phyloP scores from a whole-genome alignment of 1,140 invertebrate genomes.

The Drosophila prosaltans region DNA sequence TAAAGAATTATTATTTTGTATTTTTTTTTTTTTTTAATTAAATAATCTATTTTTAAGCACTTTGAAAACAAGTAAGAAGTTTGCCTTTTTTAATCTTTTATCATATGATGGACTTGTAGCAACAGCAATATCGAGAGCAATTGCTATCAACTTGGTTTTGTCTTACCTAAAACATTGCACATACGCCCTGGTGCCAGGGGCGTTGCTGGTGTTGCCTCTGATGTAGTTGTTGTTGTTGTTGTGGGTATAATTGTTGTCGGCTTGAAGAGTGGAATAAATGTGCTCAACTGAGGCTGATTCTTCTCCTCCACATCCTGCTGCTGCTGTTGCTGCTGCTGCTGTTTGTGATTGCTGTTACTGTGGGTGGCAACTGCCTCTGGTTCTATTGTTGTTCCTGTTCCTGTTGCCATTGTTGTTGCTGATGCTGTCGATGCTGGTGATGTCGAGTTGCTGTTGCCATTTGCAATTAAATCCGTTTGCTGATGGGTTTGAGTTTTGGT shows the following conservation, averaged over 20 bases:
- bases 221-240: slow-evolving; percentile 31
- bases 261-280: slow-evolving; percentile 55
- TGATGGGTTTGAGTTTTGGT: slow-evolving; percentile 37
- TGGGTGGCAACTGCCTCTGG: slow-evolving; percentile 37
- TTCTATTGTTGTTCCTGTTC: slow-evolving; percentile 37
- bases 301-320: slow-evolving; percentile 27
- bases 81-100: neutral
- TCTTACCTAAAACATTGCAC: slow-evolving; percentile 81
- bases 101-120: slow-evolving; percentile 1
- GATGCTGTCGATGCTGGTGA: slow-evolving; percentile 43
- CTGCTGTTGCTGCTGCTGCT: slow-evolving; percentile 36
- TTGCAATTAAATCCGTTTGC: slow-evolving; percentile 80
- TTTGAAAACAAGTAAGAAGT: neutral
- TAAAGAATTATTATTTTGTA: neutral
- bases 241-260: slow-evolving; percentile 74
- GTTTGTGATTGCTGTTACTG: slow-evolving; percentile 20
- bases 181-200: slow-evolving; percentile 69
- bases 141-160: slow-evolving; percentile 35
- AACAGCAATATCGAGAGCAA: slow-evolving; percentile 1
- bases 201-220: slow-evolving; percentile 39
- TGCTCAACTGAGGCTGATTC: slow-evolving; percentile 44
- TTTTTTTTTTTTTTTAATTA: neutral
- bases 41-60: neutral
- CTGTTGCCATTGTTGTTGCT: slow-evolving; percentile 43
- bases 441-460: slow-evolving; percentile 68